Conservation (phyloP, 2,113 vertebrate species). For the Egretta garzetta region DNA sequence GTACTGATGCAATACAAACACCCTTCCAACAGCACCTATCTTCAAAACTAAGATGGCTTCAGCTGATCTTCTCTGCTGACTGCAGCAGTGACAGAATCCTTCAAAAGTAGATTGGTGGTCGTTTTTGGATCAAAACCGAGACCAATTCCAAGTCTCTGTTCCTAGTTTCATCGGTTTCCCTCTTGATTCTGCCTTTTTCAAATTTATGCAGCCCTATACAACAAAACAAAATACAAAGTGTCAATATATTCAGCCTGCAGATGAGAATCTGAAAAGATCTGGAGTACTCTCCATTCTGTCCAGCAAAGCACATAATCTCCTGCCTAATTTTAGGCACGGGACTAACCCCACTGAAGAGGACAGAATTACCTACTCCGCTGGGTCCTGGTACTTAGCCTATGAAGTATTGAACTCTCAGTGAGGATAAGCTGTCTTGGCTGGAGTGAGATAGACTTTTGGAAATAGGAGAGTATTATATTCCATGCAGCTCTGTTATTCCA, state of each 20-base stretch:
- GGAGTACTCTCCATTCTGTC: not conserved
- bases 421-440: conserved; percentile 21
- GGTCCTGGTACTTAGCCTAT: not conserved
- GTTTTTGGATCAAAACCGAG: not conserved
- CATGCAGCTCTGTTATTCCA: not conserved
- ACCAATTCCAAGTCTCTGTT: not conserved
- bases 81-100: not conserved
- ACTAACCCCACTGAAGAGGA: not conserved
- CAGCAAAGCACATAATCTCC: not conserved
- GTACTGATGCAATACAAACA: not conserved
- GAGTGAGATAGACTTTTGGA: not conserved
- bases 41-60: not conserved
- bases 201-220: not conserved
- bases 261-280: not conserved
- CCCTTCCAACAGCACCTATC: not conserved
- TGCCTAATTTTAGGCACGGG: not conserved
- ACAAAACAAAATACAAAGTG: not conserved
- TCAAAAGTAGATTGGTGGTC: not conserved
- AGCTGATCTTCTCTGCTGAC: not conserved
- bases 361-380: not conserved
- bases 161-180: not conserved
- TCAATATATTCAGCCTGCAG: not conserved
- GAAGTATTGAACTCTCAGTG: not conserved
- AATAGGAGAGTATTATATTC: not conserved
- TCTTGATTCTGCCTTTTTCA: not conserved